Percentiles rank a stretch among this genome's conserved stretches.
phyloP scores from a whole-genome alignment of 2,888 invertebrate genomes.

The Nymphalis urticae region DNA sequence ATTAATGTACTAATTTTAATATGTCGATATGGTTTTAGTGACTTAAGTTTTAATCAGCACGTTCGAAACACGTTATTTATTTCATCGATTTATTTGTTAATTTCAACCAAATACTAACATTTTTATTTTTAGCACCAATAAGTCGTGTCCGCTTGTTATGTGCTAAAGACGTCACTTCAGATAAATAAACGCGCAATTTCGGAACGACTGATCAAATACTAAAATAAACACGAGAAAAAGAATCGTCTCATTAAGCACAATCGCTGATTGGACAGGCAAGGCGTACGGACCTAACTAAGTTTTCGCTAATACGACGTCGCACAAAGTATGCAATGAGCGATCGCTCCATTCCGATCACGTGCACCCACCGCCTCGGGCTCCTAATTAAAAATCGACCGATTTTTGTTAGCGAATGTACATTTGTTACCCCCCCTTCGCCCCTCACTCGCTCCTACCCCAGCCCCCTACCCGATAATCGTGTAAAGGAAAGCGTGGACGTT shows the following conservation, averaged over 20 bases:
- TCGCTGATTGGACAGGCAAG: constrained; percentile 72
- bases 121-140: too few relatives aligned
- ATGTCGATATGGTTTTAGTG: too few relatives aligned
- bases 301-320: constrained; percentile 59
- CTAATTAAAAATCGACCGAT: constrained; percentile 81
- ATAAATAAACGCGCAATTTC: constrained; percentile 26
- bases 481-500: constrained; percentile 48
- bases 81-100: too few relatives aligned
- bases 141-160: too few relatives aligned
- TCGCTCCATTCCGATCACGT: constrained; percentile 71
- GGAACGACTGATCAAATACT: constrained; percentile 20
- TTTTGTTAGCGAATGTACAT: constrained; percentile 72
- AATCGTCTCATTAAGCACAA: constrained; percentile 62
- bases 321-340: constrained; percentile 60
- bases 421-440: constrained; percentile 46
- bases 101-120: too few relatives aligned
- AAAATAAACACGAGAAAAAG: constrained; percentile 42
- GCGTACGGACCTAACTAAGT: constrained; percentile 63
- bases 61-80: too few relatives aligned
- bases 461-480: constrained; percentile 47
- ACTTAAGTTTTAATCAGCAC: too few relatives aligned
- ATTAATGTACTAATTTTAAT: too few relatives aligned
- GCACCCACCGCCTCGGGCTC: constrained; percentile 51
- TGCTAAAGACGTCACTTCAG: constrained; percentile 4
- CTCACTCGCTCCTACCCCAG: constrained; percentile 17